These are phyloP conservation scores for Polia nebulosa DNA, from an alignment of 2,888 invertebrate genomes.

Conservation along the genomic window DNA sequence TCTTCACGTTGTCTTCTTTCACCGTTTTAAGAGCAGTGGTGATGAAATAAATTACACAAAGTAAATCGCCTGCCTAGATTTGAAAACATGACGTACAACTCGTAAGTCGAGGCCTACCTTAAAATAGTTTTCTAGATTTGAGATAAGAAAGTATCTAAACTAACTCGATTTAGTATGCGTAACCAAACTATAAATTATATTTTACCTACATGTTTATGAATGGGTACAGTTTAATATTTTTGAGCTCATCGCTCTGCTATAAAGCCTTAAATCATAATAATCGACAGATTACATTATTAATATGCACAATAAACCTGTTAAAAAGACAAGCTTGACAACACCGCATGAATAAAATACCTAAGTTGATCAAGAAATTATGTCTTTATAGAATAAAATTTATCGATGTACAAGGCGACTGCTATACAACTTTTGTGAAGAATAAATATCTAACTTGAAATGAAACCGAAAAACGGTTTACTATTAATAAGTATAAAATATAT, in stretches of 20 bases:
- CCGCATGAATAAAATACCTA: conserved; percentile 40
- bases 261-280: conserved; percentile 44
- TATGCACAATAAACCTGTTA: conserved; percentile 40
- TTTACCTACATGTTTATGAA: conserved; percentile 9
- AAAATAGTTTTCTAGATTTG: background rate
- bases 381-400: conserved; percentile 5
- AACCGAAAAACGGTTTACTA: too few relatives aligned
- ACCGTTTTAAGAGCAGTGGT: too few relatives aligned
- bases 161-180: background rate
- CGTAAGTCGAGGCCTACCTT: too few relatives aligned
- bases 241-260: conserved; percentile 3
- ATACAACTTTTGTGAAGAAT: background rate
- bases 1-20: too few relatives aligned
- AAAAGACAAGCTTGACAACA: conserved; percentile 50
- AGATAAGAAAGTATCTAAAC: background rate
- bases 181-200: background rate
- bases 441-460: too few relatives aligned
- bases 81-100: too few relatives aligned
- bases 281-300: conserved; percentile 27
- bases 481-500: too few relatives aligned
- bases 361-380: conserved; percentile 25
- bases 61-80: too few relatives aligned
- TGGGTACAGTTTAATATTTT: conserved; percentile 8
- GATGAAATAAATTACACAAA: too few relatives aligned
- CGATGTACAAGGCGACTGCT: background rate